These are phyloP conservation scores for Sylvilagus bachmani DNA, from an alignment of 2,113 vertebrate genomes.

Conservation along the genomic window DNA sequence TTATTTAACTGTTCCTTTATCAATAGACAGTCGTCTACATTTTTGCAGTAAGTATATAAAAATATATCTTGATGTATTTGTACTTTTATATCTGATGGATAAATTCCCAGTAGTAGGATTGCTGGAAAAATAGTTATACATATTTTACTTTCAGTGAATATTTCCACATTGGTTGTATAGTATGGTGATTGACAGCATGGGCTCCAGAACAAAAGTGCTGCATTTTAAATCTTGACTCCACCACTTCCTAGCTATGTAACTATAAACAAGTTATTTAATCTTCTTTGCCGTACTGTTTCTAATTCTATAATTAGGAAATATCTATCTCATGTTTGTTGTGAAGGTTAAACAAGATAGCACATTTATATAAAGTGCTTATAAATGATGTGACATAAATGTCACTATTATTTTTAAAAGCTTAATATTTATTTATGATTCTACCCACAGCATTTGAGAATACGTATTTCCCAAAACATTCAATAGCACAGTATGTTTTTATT, in stretches of 20 bases:
- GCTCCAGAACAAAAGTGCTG: not conserved
- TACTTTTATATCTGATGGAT: not conserved
- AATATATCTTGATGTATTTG: not conserved
- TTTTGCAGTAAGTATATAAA: not conserved
- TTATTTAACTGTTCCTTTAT: slow-evolving; percentile 34
- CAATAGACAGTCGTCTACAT: slow-evolving; percentile 15
- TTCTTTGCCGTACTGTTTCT: slow-evolving; percentile 21
- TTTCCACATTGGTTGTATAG: not conserved
- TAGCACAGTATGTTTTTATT: not conserved
- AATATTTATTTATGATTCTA: slow-evolving; percentile 6
- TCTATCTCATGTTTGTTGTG: not conserved
- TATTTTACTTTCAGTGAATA: slow-evolving; percentile 51
- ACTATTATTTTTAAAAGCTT: not conserved
- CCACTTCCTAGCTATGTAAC: not conserved
- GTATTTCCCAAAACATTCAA: not conserved
- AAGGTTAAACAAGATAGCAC: not conserved
- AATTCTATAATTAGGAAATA: slow-evolving; percentile 6
- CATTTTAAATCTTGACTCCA: slow-evolving; percentile 28
- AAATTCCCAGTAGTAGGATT: not conserved
- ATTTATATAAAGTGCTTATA: not conserved
- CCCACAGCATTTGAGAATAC: not conserved
- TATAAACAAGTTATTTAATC: not conserved
- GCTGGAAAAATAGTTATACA: not conserved
- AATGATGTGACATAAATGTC: slow-evolving; percentile 4
- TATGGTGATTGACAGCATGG: not conserved